phyloP scores from a whole-genome alignment of 2,797 vertebrate genomes.

The Halcyon chelicuti region DNA sequence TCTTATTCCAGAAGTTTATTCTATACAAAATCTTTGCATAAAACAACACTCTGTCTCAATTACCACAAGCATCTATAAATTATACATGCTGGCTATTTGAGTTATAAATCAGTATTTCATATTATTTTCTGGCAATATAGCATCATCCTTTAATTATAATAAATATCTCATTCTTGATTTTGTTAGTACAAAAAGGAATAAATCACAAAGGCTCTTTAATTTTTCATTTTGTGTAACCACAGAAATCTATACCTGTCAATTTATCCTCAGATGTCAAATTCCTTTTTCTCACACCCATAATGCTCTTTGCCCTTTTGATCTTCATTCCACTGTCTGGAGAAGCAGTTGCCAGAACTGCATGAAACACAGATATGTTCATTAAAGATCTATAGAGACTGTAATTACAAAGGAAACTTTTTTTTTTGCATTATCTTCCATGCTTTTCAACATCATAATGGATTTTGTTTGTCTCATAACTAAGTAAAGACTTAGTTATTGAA shows the following conservation, averaged over 20 bases:
- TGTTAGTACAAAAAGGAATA: not conserved
- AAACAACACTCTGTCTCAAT: not conserved
- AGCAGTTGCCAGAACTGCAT: not conserved
- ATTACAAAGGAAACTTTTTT: not conserved
- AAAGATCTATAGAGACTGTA: not conserved
- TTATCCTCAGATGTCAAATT: not conserved
- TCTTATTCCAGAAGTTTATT: not conserved
- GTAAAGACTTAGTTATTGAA: not conserved
- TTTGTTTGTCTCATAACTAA: not conserved
- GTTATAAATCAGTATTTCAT: not conserved
- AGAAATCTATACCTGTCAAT: not conserved
- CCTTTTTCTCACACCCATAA: not conserved
- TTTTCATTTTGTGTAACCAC: not conserved
- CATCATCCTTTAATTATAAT: not conserved
- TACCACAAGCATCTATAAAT: not conserved
- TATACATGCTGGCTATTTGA: not conserved
- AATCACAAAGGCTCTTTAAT: not conserved
- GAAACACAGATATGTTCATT: not conserved
- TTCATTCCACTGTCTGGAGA: not conserved
- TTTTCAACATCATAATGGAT: not conserved
- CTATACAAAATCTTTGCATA: not conserved
- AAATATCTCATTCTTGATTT: not conserved
- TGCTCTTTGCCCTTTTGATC: not conserved
- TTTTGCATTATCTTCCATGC: not conserved
- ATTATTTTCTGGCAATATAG: not conserved